Evolutionary conservation across 2,797 vertebrate genomes (phyloP), one percentile per base, ranked within the genome.

Genomic region (Tapirus indicus): DNA sequence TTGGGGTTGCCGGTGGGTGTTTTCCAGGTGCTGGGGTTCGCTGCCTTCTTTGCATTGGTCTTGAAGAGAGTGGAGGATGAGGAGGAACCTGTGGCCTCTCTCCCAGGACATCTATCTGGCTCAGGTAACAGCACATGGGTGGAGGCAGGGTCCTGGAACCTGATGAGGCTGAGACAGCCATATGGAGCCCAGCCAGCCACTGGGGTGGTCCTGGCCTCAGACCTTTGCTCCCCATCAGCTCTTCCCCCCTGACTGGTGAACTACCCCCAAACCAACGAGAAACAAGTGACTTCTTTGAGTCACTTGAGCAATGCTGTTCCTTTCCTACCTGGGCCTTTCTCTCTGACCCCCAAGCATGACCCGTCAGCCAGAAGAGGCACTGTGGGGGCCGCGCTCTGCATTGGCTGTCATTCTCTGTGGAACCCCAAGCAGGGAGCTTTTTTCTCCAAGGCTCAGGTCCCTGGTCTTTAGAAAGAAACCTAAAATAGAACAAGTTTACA

Each of bases 1-100:
- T 32, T 12, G 20, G 32, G 82, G 54, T 16, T 95, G 54, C 93
- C 4, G 13, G 5, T 0, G 13, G 71, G 5, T 93, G 6, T 83
- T 85, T 97, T 98, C 23, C 97, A 99, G 99, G 99, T 99, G 90
- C 98, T 99, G 97, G 99, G 99, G 75, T 99, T 99, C 98, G 99
- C 99, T 93, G 99, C 99, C 93, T 99, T 99, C 98, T 99, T 99
- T 98, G 99, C 99, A 77, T 99, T 99, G 69, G 99, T 99, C 97
- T 98, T 99, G 92, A 99, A 99, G 98, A 99, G 99, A 93, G 98
- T 99, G 16, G 99, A 99, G 91, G 99, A 99, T 5, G 99, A 99
- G 80, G 99, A 99, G 74, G 99, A 99, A 23, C 99, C 98, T 95
- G 98, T 99, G 52, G 98, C 98, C 80, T 96, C 98, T 68, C 97